phyloP scores from a whole-genome alignment of 2,797 vertebrate genomes.

The Scleropages formosus region DNA sequence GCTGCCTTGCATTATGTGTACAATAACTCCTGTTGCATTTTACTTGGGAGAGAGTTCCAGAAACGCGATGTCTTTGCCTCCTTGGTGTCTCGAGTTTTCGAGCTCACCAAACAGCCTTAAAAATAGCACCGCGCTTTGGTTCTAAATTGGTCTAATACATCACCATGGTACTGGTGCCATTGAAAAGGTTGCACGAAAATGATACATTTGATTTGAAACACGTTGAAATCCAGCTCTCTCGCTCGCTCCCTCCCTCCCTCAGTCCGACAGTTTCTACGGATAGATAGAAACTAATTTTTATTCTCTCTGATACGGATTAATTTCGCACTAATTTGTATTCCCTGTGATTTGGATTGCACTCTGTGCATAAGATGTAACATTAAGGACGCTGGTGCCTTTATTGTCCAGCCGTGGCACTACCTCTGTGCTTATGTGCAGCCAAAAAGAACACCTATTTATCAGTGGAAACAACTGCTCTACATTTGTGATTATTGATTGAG shows the following conservation, averaged over 20 bases:
- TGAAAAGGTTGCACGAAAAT: conserved; percentile 1
- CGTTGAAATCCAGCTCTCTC: not conserved
- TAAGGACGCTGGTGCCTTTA: conserved; percentile 12
- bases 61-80: not conserved
- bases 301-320: not conserved
- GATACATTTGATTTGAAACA: too few relatives aligned
- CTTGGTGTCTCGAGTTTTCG: not conserved
- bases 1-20: not conserved
- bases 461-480: conserved; percentile 31
- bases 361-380: not conserved
- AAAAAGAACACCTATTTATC: conserved; percentile 35
- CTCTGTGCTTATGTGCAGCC: not conserved
- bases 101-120: not conserved
- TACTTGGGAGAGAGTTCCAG: not conserved
- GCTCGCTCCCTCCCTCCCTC: not conserved
- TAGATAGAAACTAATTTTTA: conserved; percentile 1
- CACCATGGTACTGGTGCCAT: not conserved
- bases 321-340: not conserved
- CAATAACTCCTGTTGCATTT: not conserved
- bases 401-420: not conserved
- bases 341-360: not conserved
- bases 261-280: not conserved
- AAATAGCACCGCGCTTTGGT: not conserved
- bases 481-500: conserved; percentile 43
- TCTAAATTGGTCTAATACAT: not conserved